Base-by-base conservation (phyloP, 2,797 vertebrate species). In the Sarcophilus harrisii region DNA sequence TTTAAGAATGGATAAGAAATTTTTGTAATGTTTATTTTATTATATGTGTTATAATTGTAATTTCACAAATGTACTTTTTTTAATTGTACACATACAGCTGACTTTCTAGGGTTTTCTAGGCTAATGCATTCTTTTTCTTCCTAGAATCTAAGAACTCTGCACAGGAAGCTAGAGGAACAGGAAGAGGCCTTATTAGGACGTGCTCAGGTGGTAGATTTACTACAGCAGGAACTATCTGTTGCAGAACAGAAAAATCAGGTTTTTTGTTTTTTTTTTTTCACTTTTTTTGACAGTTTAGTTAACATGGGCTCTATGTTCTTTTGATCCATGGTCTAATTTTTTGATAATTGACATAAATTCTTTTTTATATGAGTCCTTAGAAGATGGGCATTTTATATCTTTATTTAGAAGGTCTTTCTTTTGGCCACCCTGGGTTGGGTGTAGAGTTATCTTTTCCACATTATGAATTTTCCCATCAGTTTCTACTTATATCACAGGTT, bases 231-330 rank as follows among this genome's bases (percentile, higher is more conserved):
- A 97, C 97, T 99, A 60, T 98, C 94, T 96, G 96, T 98, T 28
- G 99, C 99, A 0, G 99, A 99, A 95, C 98, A 99, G 94, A 99
- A 99, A 95, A 99, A 99, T 96, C 99, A 99, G 99, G 99, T n/a
- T n/a, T n/a, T n/a, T n/a, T n/a, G n/a, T n/a, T n/a, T n/a, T n/a
- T n/a, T n/a, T n/a, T n/a, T n/a, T n/a, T n/a, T n/a, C n/a, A n/a
- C n/a, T n/a, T n/a, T n/a, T n/a, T n/a, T n/a, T n/a, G 2, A 18
- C 45, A 27, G 81, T 92, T n/a, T 81, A 49, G 32, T 54, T 91
- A 5, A 57, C 93, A 58, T 55, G 18, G 57, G 28, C 30, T 45
- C 3, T 45, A 54, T 87, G 11, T 58, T 96, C 94, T 87, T 92
- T 93, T 49, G 62, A 49, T 59, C 66, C 45, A 1, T 18, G 16